Evolutionary conservation across 2,888 invertebrate species (phyloP).

Genomic region (Synergus gifuensis): DNA sequence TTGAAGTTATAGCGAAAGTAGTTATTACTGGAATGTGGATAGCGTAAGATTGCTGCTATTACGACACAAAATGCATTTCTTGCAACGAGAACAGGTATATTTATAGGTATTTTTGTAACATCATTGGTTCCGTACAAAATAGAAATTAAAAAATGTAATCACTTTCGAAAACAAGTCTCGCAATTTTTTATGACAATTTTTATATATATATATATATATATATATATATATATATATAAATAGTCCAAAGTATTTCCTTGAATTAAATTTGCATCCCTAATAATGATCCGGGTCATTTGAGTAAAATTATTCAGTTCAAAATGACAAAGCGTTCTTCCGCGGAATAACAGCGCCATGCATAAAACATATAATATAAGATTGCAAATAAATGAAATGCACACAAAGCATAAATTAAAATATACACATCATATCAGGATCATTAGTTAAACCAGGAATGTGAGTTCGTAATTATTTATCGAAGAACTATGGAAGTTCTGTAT

Average conservation of each 20-base stretch:
- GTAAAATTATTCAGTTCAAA: background rate
- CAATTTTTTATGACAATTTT: too few relatives aligned
- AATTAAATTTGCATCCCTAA: background rate
- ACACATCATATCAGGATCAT: background rate
- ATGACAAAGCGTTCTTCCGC: background rate
- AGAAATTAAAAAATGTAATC: too few relatives aligned
- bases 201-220: too few relatives aligned
- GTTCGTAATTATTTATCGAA: background rate
- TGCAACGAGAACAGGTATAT: background rate
- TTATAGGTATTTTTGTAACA: background rate
- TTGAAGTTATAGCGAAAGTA: background rate
- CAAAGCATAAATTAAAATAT: background rate
- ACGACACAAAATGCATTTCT: background rate
- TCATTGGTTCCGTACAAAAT: background rate
- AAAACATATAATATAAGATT: background rate
- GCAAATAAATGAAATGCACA: background rate
- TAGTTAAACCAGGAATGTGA: background rate
- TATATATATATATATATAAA: background rate
- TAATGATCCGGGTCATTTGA: background rate
- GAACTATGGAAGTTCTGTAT: background rate
- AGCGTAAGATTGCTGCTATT: background rate
- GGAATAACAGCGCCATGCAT: background rate
- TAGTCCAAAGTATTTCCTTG: background rate
- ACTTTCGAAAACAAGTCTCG: too few relatives aligned
- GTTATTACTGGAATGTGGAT: conserved; percentile 1